A percentile compares a stretch with the other conserved stretches of the same genome.
Conservation (phyloP, 2,888 invertebrate species). For the Cataglyphis cursor region DNA sequence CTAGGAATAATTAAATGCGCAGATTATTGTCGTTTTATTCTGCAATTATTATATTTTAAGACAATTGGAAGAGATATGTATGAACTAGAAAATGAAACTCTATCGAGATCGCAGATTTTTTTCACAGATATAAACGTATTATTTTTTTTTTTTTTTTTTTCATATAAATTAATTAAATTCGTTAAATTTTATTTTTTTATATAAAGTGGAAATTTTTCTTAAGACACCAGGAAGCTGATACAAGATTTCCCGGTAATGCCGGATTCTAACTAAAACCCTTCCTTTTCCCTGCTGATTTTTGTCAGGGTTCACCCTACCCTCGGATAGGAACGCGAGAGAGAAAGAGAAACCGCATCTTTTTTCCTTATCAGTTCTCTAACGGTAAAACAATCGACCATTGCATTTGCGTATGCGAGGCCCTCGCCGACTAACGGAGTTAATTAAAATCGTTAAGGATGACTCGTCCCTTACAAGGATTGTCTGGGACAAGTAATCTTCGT, state of each 20-base stretch:
- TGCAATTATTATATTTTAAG: not conserved
- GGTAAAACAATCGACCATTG: constrained; percentile 67
- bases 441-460: constrained; percentile 78
- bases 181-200: too few species aligned
- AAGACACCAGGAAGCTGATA: too few species aligned
- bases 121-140: too few species aligned
- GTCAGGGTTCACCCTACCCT: constrained; percentile 60
- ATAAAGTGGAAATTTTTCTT: too few species aligned
- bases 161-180: too few species aligned
- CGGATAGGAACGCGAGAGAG: constrained; percentile 59
- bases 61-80: not conserved
- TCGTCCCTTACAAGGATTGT: constrained; percentile 70
- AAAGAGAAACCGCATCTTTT: constrained; percentile 57
- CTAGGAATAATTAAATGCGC: constrained; percentile 21
- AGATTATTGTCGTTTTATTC: constrained; percentile 1
- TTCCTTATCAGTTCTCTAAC: constrained; percentile 75
- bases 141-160: too few species aligned
- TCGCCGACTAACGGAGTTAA: constrained; percentile 77
- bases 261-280: too few species aligned
- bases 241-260: too few species aligned
- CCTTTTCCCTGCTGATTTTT: constrained; percentile 54
- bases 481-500: constrained; percentile 21
- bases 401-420: constrained; percentile 74
- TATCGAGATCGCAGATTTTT: not conserved
- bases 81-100: not conserved